A percentile compares a stretch with the other conserved stretches of the same genome.
Evolutionary conservation across 37 sponge, comb jelly and placozoan species (phyloP).

Genomic region (Beroe ovata): DNA sequence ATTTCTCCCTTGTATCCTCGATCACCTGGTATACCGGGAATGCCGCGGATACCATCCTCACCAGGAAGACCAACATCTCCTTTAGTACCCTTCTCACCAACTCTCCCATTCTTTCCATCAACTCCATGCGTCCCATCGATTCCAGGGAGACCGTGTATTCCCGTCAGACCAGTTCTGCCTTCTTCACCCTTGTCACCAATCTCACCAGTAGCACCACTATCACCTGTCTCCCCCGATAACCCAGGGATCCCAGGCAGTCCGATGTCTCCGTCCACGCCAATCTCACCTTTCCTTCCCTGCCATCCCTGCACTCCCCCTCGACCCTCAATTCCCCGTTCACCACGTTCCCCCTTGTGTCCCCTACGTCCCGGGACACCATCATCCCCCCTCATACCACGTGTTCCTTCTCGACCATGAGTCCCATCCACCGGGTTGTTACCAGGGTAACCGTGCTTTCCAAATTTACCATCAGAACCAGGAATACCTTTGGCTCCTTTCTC

Average conservation of each 20-base stretch:
- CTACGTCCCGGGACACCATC: background rate
- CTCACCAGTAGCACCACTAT: background rate
- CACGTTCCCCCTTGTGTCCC: slow-evolving; percentile 18
- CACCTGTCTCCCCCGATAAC: background rate
- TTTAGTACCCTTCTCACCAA: background rate
- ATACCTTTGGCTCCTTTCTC: background rate
- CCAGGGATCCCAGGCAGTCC: slow-evolving; percentile 22
- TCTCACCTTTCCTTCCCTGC: slow-evolving; percentile 2
- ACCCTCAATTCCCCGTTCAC: slow-evolving; percentile 16
- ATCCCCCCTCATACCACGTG: background rate
- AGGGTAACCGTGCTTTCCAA: slow-evolving; percentile 12
- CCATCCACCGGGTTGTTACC: background rate
- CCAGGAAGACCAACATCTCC: slow-evolving; percentile 41
- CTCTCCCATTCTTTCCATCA: background rate
- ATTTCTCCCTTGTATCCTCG: background rate
- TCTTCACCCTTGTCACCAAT: background rate
- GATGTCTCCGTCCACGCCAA: background rate
- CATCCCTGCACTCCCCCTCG: background rate
- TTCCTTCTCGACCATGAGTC: background rate
- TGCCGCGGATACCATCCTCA: background rate
- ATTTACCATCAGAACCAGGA: background rate
- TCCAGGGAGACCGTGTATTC: slow-evolving; percentile 8
- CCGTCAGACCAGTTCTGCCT: background rate
- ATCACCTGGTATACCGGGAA: background rate
- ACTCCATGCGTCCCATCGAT: background rate